Conservation (phyloP, 1,140 invertebrate species). For the Phthorimaea operculella region DNA sequence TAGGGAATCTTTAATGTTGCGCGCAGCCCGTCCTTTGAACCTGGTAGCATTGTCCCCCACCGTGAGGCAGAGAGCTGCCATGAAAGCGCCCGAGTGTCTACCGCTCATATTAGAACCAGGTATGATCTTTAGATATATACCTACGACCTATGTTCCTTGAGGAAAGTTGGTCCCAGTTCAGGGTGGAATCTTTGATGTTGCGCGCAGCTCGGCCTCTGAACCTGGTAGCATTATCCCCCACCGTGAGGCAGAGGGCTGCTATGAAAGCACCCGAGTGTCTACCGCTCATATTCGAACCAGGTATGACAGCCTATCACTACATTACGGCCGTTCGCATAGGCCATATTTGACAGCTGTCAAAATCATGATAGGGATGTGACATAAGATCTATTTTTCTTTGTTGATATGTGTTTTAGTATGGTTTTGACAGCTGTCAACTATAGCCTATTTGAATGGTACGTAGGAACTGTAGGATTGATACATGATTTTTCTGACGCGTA, state of each 20-base stretch:
- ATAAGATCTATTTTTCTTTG: too few relatives aligned
- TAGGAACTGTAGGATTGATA: too few relatives aligned
- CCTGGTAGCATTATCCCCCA: constrained; percentile 89
- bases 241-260: constrained; percentile 82
- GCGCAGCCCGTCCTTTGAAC: constrained; percentile 89
- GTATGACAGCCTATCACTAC: too few relatives aligned
- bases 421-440: too few relatives aligned
- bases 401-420: too few relatives aligned
- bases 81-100: constrained; percentile 93
- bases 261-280: constrained; percentile 95
- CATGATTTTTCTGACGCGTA: too few relatives aligned
- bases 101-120: constrained; percentile 96
- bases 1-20: constrained; percentile 98
- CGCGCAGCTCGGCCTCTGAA: constrained; percentile 89
- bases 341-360: too few relatives aligned
- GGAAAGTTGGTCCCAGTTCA: constrained; percentile 97
- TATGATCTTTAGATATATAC: too few relatives aligned
- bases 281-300: constrained; percentile 96
- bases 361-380: too few relatives aligned
- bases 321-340: too few relatives aligned
- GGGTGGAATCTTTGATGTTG: constrained; percentile 99
- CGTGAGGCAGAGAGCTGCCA: constrained; percentile 84
- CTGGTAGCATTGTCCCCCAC: constrained; percentile 90
- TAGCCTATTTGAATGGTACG: too few relatives aligned
- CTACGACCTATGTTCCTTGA: too few relatives aligned